phyloP scores from a whole-genome alignment of 2,113 vertebrate species.

The Procavia capensis region DNA sequence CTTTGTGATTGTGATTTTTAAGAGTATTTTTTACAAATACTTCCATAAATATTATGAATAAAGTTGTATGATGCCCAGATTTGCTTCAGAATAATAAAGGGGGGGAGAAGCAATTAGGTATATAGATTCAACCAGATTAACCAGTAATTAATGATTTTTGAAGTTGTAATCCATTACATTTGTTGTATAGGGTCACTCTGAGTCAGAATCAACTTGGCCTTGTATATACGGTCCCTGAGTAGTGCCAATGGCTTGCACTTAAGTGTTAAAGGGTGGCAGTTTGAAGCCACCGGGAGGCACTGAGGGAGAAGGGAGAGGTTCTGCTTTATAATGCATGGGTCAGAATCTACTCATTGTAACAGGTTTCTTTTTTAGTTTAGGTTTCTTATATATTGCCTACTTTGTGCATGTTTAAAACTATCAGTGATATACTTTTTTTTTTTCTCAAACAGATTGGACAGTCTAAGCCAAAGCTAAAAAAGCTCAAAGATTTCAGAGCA shows the following conservation, averaged over 20 bases:
- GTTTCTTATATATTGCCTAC: neutral
- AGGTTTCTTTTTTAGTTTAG: too few relatives aligned
- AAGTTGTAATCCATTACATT: neutral
- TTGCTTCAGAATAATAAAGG: conserved; percentile 14
- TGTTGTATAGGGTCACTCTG: neutral
- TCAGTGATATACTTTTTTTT: neutral
- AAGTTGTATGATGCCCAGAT: neutral
- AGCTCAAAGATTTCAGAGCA: neutral
- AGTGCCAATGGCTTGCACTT: neutral
- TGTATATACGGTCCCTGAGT: neutral
- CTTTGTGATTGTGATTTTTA: conserved; percentile 10
- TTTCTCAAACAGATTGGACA: neutral
- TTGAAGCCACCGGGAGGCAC: neutral
- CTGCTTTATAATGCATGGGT: neutral
- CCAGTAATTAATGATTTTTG: neutral
- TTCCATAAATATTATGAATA: neutral
- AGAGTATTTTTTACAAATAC: conserved; percentile 22
- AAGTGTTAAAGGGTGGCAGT: neutral
- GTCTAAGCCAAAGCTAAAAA: neutral
- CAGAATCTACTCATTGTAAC: too few relatives aligned
- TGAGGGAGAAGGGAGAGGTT: neutral
- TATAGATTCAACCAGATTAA: neutral
- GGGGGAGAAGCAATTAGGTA: neutral
- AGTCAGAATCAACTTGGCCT: too few relatives aligned
- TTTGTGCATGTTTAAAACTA: neutral